phyloP scores from a whole-genome alignment of 1,140 invertebrate species.

The Aphidius gifuensis region DNA sequence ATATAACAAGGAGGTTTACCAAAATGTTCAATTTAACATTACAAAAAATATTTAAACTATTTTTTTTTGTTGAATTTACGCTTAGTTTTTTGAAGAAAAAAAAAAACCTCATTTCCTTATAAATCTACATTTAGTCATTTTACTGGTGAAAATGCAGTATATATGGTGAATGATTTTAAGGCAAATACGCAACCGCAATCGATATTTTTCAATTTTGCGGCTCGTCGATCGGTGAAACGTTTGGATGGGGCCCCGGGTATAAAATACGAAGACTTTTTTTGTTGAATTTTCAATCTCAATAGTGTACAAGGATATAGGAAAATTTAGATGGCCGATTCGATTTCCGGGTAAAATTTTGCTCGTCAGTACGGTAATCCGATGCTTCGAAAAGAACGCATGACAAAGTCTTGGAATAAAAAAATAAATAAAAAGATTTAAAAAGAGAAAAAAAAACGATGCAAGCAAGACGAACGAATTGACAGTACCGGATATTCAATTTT shows the following conservation, averaged over 20 bases:
- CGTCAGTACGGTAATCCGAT: slow-evolving; percentile 16
- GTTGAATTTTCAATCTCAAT: slow-evolving; percentile 18
- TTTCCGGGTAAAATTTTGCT: slow-evolving; percentile 20
- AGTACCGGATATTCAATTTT: slow-evolving; percentile 17
- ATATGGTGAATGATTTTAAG: no score
- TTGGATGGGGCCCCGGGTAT: no score
- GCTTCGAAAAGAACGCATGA: slow-evolving; percentile 5
- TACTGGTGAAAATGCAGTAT: no score
- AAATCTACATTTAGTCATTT: no score
- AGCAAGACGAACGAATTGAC: slow-evolving; percentile 15
- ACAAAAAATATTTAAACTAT: no score
- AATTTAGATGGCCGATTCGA: slow-evolving; percentile 18
- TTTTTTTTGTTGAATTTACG: no score
- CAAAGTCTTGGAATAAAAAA: neutral
- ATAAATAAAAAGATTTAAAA: neutral
- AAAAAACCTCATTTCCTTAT: no score
- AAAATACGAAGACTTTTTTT: slow-evolving; percentile 8
- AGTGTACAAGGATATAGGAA: slow-evolving; percentile 6
- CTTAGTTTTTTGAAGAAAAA: no score
- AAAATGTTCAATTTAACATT: no score
- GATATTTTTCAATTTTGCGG: slow-evolving; percentile 35
- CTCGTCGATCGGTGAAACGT: slow-evolving; percentile 27
- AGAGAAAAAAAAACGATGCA: neutral
- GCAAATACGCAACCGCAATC: slow-evolving; percentile 4
- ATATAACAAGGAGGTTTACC: no score